Evolutionary conservation across 1,140 invertebrate genomes (phyloP), one percentile per base, ranked within the genome.

Genomic region (Dendrolimus kikuchii): DNA sequence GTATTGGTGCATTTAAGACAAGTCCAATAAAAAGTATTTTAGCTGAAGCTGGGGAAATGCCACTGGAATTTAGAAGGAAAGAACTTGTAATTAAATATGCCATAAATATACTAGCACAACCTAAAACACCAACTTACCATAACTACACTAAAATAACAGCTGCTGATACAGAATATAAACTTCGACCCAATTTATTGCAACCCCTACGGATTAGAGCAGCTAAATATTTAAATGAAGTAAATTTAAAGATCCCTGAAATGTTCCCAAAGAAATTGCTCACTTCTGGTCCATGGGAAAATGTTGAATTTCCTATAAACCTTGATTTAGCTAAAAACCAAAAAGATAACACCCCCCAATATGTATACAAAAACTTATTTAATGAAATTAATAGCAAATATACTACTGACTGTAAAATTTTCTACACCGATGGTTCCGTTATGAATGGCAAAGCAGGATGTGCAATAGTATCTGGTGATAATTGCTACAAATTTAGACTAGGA

Each of bases 51-150:
- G 53, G 40, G 38, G 59, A 56, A 53, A 46, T 53, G 38, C 46
- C 59, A n/a, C 50, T 60, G 46, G 8, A 56, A 46, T 56, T 56
- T 38, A 55, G 59, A 56, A 56, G 59, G 7, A 60, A 56, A 50
- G n/a, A 55, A 51, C 57, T 59, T 4, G 43, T 9, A 42, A 40
- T 54, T 37, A 46, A 5, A 38, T 54, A 51, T 37, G 37, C n/a
- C n/a, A n/a, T n/a, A n/a, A n/a, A n/a, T n/a, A n/a, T n/a, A n/a
- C n/a, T n/a, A n/a, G n/a, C n/a, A n/a, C n/a, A n/a, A n/a, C 51
- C 51, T 38, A 23, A 53, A 53, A 53, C 37, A n/a, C 37, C 51
- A n/a, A 53, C 51, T 7, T 53, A 53, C 37, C n/a, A 36, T 38
- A 23, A 49, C 3, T 49, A 49, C 37, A 49, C 10, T 37, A 49